Percentiles rank a stretch among this genome's conserved stretches.
Conservation (phyloP, 2,113 vertebrate genomes). For the Uria aalge region DNA sequence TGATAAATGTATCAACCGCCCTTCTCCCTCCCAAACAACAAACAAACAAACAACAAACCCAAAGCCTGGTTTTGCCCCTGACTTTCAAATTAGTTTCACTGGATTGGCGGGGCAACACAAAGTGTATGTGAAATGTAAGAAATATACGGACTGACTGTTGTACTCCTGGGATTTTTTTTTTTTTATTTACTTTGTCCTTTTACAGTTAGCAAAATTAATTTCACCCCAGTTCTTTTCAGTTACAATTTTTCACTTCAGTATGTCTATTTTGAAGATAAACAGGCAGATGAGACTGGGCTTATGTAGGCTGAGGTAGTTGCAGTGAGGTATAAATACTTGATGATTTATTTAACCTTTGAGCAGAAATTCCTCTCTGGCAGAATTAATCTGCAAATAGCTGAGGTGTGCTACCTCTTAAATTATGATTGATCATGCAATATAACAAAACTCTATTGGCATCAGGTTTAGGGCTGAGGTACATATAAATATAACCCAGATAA, state of each 20-base stretch:
- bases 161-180: neutral
- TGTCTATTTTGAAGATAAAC: neutral
- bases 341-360: constrained; percentile 53
- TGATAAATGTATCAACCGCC: neutral
- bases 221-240: neutral
- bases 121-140: neutral
- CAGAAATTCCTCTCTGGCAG: constrained; percentile 1
- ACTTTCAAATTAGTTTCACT: neutral
- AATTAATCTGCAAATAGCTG: constrained; percentile 38
- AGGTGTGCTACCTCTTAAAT: neutral
- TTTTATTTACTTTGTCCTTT: neutral
- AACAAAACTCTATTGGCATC: neutral
- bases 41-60: neutral
- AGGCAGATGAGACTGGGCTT: neutral
- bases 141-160: neutral
- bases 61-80: neutral
- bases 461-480: neutral
- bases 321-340: neutral
- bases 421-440: constrained; percentile 24
- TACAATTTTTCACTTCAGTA: neutral
- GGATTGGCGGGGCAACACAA: neutral
- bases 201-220: constrained; percentile 11
- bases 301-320: neutral
- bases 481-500: neutral
- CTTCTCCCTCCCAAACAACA: neutral